Evolutionary conservation across 2,113 vertebrate genomes (phyloP).

Genomic region (Morone saxatilis): DNA sequence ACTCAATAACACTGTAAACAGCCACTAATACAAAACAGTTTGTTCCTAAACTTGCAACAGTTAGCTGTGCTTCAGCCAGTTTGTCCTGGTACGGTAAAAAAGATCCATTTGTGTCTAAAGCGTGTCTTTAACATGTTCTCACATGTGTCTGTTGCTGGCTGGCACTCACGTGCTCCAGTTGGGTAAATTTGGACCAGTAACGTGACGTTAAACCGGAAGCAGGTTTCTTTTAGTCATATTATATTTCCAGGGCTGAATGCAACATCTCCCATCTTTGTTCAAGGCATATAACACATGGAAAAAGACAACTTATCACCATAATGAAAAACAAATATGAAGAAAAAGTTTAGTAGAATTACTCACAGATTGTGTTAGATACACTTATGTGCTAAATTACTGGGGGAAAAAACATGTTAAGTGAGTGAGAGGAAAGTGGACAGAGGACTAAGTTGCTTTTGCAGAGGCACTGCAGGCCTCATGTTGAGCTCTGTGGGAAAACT

Average conservation of each 20-base stretch:
- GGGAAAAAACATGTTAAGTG: too few species aligned
- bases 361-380: too few species aligned
- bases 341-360: too few species aligned
- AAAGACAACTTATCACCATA: background rate
- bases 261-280: background rate
- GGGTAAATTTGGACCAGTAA: conserved; percentile 43
- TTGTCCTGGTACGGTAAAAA: background rate
- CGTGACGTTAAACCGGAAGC: conserved; percentile 14
- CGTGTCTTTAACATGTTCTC: background rate
- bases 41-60: background rate
- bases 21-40: background rate
- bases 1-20: background rate
- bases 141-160: background rate
- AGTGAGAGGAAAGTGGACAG: background rate
- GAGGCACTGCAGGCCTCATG: background rate
- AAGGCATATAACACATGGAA: background rate
- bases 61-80: background rate
- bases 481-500: background rate
- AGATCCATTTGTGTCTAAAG: background rate
- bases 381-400: too few species aligned
- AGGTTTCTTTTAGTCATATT: conserved; percentile 12
- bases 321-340: too few species aligned
- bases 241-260: background rate
- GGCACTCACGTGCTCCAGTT: conserved; percentile 30
- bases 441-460: background rate